Evolutionary conservation across 1,140 invertebrate genomes (phyloP).

Genomic region (Penaeus chinensis): DNA sequence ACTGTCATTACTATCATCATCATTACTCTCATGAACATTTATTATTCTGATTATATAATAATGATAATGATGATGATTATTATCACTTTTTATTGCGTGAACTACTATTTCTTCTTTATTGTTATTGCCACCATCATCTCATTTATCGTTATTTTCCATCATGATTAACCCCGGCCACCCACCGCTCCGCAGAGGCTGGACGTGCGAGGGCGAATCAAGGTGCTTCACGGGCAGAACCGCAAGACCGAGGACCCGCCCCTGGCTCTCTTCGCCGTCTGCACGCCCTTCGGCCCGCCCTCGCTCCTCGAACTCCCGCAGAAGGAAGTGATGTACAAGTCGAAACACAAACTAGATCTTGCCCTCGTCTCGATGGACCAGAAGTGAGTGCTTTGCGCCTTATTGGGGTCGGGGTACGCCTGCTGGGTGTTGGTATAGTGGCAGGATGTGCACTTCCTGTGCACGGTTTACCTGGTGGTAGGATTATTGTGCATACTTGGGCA

Average conservation of each 20-base stretch:
- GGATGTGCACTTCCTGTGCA: no score
- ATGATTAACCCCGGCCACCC: no score
- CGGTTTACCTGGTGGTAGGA: no score
- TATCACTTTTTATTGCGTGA: no score
- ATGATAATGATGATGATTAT: no score
- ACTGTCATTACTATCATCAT: neutral
- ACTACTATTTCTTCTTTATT: neutral
- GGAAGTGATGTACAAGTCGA: constrained; percentile 89
- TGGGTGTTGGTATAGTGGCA: no score
- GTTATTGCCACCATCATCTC: constrained; percentile 55
- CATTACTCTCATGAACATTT: neutral
- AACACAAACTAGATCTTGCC: constrained; percentile 96
- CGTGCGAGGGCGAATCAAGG: constrained; percentile 94
- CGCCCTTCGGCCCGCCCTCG: constrained; percentile 91
- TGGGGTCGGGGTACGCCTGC: no score
- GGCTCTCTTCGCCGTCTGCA: constrained; percentile 96
- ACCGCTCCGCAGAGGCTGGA: constrained; percentile 86
- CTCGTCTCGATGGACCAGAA: constrained; percentile 97
- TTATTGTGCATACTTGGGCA: no score
- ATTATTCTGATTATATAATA: no score
- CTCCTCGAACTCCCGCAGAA: constrained; percentile 70
- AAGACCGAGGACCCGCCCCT: constrained; percentile 93
- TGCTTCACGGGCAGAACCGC: constrained; percentile 94
- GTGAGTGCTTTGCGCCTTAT: constrained; percentile 68
- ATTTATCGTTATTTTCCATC: neutral